Conservation (phyloP, 1,140 invertebrate genomes). For the Bicyclus anynana region DNA sequence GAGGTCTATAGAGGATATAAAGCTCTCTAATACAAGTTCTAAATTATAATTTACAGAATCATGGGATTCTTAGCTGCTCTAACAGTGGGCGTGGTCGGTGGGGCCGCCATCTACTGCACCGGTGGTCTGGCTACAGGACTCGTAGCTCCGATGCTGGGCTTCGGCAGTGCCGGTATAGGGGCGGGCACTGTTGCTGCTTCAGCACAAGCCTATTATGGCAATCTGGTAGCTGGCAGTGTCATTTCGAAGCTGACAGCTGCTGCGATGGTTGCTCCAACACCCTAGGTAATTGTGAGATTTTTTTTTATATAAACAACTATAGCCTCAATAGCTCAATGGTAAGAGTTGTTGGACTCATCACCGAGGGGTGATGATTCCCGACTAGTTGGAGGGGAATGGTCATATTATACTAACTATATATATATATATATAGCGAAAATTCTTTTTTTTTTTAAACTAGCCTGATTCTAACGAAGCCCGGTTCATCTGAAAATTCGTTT, state of each 20-base stretch:
- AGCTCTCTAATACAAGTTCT: no score
- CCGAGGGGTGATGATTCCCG: no score
- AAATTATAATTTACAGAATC: constrained; percentile 13
- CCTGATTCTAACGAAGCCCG: no score
- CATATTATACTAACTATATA: no score
- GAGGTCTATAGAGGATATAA: neutral
- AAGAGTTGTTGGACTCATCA: no score
- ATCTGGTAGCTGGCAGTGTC: constrained; percentile 54
- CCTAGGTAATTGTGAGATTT: no score
- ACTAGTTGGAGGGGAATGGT: no score
- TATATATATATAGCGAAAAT: no score
- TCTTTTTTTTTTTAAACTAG: no score
- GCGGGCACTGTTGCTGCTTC: constrained; percentile 50
- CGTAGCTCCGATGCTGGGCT: constrained; percentile 50
- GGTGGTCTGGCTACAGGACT: constrained; percentile 39
- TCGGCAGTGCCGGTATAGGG: constrained; percentile 43
- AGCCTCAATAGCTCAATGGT: no score
- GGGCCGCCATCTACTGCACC: constrained; percentile 45
- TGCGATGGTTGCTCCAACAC: constrained; percentile 54
- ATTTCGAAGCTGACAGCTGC: constrained; percentile 48
- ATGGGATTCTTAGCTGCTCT: constrained; percentile 52
- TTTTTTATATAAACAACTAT: no score
- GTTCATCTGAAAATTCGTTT: no score
- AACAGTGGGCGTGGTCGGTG: constrained; percentile 42
- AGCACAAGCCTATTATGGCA: constrained; percentile 56